Percentiles rank a stretch among this genome's conserved stretches.
phyloP scores from a whole-genome alignment of 2,113 vertebrate genomes.

The Tretioscincus oriximinensis region DNA sequence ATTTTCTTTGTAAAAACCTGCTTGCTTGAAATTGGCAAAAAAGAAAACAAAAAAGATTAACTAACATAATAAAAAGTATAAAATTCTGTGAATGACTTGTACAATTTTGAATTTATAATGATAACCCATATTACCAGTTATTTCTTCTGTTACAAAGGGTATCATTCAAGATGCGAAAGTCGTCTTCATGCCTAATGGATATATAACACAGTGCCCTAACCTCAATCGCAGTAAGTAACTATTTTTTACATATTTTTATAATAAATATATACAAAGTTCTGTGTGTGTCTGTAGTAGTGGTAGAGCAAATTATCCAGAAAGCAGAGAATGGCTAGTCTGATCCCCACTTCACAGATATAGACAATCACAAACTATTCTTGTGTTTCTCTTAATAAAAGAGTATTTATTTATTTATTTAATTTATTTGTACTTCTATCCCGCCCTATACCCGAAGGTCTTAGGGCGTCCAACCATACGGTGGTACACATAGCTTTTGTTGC shows the following conservation, averaged over 20 bases:
- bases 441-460: too few species aligned
- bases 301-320: too few species aligned
- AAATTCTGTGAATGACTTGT: constrained; percentile 3
- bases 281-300: too few species aligned
- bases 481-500: too few species aligned
- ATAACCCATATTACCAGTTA: constrained; percentile 50
- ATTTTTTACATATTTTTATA: not conserved
- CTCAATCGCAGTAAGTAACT: constrained; percentile 95
- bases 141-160: constrained; percentile 80
- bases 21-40: constrained; percentile 19
- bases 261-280: not conserved
- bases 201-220: constrained; percentile 92
- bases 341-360: too few species aligned
- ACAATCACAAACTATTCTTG: too few species aligned
- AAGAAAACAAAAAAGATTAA: not conserved
- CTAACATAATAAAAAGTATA: not conserved
- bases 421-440: too few species aligned
- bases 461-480: too few species aligned
- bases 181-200: constrained; percentile 91
- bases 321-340: too few species aligned
- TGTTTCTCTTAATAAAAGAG: too few species aligned
- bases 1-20: constrained; percentile 23
- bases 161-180: constrained; percentile 92
- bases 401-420: too few species aligned
- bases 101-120: constrained; percentile 6